Base-by-base conservation (phyloP, 2,888 invertebrate genomes). In the Silvanus unidentatus region DNA sequence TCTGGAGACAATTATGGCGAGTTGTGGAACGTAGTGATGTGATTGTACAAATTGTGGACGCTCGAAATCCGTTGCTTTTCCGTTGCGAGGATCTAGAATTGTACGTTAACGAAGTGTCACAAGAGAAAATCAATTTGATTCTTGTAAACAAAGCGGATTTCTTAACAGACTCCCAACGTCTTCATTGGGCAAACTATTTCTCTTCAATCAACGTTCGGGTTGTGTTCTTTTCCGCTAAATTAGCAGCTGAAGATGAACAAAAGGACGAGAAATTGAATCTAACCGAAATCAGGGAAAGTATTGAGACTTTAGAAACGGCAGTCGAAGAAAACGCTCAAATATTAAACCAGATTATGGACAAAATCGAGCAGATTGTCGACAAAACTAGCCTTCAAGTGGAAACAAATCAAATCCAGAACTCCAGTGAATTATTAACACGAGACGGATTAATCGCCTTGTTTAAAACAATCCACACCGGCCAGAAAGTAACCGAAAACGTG, bases 1-100 rank as follows among this genome's bases (percentile, higher is more conserved):
- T 99, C 59, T 99, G 99, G 99, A 80, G 96, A 39, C 99, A 99
- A 68, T 70, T 99, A 27, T 99, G 99, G 99, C 80, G 98, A 57
- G 98, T 99, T 0, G 81, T 99, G n/a, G 99, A 99, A 70, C 82
- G 90, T 57, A 92, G 95, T 65, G 93, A 97, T 73, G 81, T 97
- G 0, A 78, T 97, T 11, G 81, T 94, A 10, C 90, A 99, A 70
- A 91, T 99, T 50, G 86, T 98, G 10, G 99, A 99, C 77, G 96
- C 94, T 0, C 78, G 99, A 53, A 96, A 98, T 76, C 99, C 99
- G 1, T 72, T 97, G 38, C 73, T 99, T 5, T 74, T 71, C 42
- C 83, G 93, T 42, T 96, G 93, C 73, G 82, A 85, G 62, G 99
- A 99, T 73, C 75, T 99, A 42, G 96, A 96, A 60, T 73, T 73